These are phyloP conservation scores for Crotalus horridus DNA, from an alignment of 2,113 vertebrate species.

Conservation along the genomic window DNA sequence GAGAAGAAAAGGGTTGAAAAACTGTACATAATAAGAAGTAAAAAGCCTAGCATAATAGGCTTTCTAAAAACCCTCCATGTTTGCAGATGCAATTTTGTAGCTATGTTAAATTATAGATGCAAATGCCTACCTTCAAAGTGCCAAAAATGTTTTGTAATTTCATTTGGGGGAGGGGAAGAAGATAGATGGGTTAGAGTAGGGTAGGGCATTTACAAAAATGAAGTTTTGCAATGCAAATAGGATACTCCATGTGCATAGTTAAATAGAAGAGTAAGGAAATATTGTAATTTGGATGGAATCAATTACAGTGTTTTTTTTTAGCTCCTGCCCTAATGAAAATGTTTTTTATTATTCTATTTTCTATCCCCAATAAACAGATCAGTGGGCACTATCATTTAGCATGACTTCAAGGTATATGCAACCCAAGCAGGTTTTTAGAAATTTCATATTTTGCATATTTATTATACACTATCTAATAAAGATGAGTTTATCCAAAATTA, in stretches of 20 bases:
- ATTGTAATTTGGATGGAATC: not conserved
- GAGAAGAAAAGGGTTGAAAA: conserved; percentile 25
- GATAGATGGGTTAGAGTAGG: conserved; percentile 1
- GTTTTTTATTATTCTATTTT: conserved; percentile 1
- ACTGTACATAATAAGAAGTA: conserved; percentile 13
- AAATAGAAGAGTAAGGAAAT: not conserved
- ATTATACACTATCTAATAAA: not conserved
- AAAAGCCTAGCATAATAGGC: not conserved
- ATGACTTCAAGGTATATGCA: not conserved
- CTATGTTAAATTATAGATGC: conserved; percentile 17
- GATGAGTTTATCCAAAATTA: not conserved
- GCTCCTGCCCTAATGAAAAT: not conserved
- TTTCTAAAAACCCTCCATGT: not conserved
- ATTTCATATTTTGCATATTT: not conserved
- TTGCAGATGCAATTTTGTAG: conserved; percentile 21
- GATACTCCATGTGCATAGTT: not conserved
- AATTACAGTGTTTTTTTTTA: conserved; percentile 6
- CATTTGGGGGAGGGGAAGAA: not conserved
- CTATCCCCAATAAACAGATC: not conserved
- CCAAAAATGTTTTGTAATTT: conserved; percentile 22
- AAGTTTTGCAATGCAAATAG: conserved; percentile 13
- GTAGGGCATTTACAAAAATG: conserved; percentile 10
- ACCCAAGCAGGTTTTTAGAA: not conserved
- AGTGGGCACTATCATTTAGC: not conserved
- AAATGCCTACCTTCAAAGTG: not conserved